Evolutionary conservation across 2,888 invertebrate genomes (phyloP), one percentile per base, ranked within the genome.

Genomic region (Rhabditophanes sp.): DNA sequence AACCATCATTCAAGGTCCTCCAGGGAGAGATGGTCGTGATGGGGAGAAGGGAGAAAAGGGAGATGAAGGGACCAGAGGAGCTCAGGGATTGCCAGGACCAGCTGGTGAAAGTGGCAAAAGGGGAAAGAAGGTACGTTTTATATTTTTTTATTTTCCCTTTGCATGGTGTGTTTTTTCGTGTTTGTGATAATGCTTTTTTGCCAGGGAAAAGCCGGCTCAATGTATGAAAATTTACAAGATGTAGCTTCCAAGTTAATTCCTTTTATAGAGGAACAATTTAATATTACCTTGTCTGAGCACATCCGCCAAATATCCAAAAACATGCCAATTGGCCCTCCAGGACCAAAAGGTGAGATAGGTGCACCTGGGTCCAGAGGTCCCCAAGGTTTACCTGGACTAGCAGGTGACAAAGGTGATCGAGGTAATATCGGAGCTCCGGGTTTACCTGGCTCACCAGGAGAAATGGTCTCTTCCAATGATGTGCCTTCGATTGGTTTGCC

Each of bases 31-130:
- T 29, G 60, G 56, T 21, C 36, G 48, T 20, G 46, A 58, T 7
- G 58, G 58, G 12, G 46, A 44, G 14, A 59, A 59, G 32, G 58
- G 57, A 33, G 57, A 57, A 32, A 57, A 57, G 51, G 57, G n/a
- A n/a, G n/a, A n/a, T n/a, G n/a, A n/a, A n/a, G n/a, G n/a, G 9
- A 9, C 9, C 9, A 22, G 9, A 22, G n/a, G n/a, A n/a, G n/a
- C n/a, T n/a, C 30, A 22, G 5, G 20, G 24, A 33, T 3, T 18
- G 9, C 32, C 52, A 20, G 60, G 56, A 33, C 39, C 49, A 21
- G 55, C 55, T 29, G 60, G 56, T 21, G 36, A 49, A 21, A 45
- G 56, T 7, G 58, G 58, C 14, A 45, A 44, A 14, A 59, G 56
- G 32, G 58, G 57, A 33, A 56, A 57, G 31, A 57, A 57, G 51